Evolutionary conservation across 2,797 vertebrate genomes (phyloP).

Genomic region (Erithacus rubecula): DNA sequence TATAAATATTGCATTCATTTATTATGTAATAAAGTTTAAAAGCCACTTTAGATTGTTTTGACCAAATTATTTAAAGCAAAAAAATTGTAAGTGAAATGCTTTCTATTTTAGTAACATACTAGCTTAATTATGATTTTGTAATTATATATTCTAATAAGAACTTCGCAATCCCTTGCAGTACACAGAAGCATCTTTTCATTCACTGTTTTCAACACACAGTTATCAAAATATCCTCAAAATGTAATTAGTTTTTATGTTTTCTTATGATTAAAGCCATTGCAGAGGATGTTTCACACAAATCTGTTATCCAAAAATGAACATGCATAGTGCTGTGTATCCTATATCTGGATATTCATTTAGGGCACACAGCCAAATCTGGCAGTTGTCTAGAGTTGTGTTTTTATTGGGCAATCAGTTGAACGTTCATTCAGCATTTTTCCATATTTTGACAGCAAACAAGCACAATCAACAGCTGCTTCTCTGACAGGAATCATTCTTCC

Average conservation of each 20-base stretch:
- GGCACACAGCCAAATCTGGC: slow-evolving; percentile 44
- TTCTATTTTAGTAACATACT: not conserved
- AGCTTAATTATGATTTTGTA: slow-evolving; percentile 22
- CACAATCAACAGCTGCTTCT: slow-evolving; percentile 44
- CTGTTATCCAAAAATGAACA: slow-evolving; percentile 3
- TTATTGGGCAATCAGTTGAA: slow-evolving; percentile 47
- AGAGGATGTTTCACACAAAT: slow-evolving; percentile 42
- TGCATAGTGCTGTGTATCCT: slow-evolving; percentile 13
- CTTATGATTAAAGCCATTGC: slow-evolving; percentile 39
- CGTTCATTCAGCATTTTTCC: slow-evolving; percentile 32
- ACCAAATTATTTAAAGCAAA: not conserved
- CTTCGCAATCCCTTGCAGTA: not conserved
- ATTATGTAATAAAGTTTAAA: not conserved
- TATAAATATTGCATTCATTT: not conserved
- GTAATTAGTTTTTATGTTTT: slow-evolving; percentile 58
- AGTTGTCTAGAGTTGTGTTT: slow-evolving; percentile 49
- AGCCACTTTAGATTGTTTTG: not conserved
- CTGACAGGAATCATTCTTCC: not conserved
- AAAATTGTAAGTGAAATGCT: not conserved
- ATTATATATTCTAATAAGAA: slow-evolving; percentile 2
- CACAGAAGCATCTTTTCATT: slow-evolving; percentile 8
- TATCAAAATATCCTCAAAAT: slow-evolving; percentile 34
- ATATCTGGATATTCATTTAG: slow-evolving; percentile 44
- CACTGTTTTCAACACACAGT: slow-evolving; percentile 41
- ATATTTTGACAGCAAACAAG: slow-evolving; percentile 34